These are phyloP conservation scores for Nasua narica DNA, from an alignment of 2,797 vertebrate species.

Conservation along the genomic window DNA sequence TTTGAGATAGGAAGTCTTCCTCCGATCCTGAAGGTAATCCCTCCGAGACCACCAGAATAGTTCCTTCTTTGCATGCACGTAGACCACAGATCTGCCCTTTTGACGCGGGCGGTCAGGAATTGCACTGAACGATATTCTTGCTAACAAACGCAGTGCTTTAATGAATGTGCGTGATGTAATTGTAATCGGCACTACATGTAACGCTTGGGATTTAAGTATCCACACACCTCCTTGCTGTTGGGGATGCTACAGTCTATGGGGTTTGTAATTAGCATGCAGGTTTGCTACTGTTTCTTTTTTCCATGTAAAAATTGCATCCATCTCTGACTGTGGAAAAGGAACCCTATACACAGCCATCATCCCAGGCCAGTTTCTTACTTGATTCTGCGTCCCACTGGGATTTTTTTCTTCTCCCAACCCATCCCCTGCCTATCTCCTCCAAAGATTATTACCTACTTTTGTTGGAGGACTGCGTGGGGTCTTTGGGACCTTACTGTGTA, in stretches of 20 bases:
- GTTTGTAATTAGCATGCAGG: background rate
- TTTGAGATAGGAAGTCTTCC: background rate
- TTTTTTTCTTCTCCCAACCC: background rate
- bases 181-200: background rate
- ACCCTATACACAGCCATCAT: rapidly evolving
- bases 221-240: rapidly evolving
- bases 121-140: rapidly evolving
- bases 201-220: background rate
- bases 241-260: background rate
- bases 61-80: background rate
- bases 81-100: background rate
- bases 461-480: background rate
- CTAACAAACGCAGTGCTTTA: background rate
- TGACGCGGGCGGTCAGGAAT: too few relatives aligned
- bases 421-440: rapidly evolving
- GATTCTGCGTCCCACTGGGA: rapidly evolving
- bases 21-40: background rate
- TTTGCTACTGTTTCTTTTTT: background rate
- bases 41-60: background rate
- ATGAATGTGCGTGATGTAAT: background rate
- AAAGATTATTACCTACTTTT: too few relatives aligned
- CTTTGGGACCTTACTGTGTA: background rate
- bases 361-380: too few relatives aligned
- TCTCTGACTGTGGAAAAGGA: background rate
- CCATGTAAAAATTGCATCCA: background rate